phyloP scores from a whole-genome alignment of 2,888 invertebrate genomes.

The Brachyptera putata region DNA sequence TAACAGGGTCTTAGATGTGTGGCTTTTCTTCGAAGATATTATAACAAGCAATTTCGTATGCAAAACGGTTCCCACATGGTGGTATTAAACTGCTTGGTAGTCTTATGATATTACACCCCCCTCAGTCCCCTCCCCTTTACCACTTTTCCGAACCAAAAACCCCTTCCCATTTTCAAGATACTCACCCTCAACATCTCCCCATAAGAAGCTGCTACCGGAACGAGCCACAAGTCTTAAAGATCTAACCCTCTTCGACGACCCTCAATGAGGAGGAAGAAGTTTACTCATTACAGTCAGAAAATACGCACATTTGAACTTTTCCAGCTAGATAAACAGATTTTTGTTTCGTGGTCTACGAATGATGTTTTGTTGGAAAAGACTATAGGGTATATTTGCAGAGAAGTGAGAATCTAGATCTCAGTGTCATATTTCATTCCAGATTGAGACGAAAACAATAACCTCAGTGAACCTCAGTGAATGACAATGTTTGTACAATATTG shows the following conservation, averaged over 20 bases:
- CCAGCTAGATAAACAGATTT: not conserved
- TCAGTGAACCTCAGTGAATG: too few relatives aligned
- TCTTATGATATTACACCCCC: conserved; percentile 15
- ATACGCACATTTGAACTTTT: conserved; percentile 16
- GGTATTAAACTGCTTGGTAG: conserved; percentile 23
- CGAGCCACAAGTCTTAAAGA: conserved; percentile 2
- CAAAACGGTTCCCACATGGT: conserved; percentile 29
- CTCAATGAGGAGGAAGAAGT: too few relatives aligned
- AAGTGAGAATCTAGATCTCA: too few relatives aligned
- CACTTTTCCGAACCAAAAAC: not conserved
- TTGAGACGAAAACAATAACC: too few relatives aligned
- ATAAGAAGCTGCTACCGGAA: conserved; percentile 12
- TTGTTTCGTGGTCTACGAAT: not conserved
- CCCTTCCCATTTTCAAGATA: not conserved
- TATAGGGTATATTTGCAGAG: too few relatives aligned
- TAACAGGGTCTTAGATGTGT: conserved; percentile 21
- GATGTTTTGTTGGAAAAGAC: not conserved
- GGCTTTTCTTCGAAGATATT: conserved; percentile 19
- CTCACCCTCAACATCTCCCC: not conserved
- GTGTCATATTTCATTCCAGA: too few relatives aligned
- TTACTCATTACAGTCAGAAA: conserved; percentile 17
- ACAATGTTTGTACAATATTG: too few relatives aligned
- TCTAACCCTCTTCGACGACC: conserved; percentile 1
- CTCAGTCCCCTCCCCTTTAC: not conserved
- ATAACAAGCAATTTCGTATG: conserved; percentile 30